A percentile compares a stretch with the other conserved stretches of the same genome.
phyloP scores from a whole-genome alignment of 2,113 vertebrate species.

The Eurypyga helias region DNA sequence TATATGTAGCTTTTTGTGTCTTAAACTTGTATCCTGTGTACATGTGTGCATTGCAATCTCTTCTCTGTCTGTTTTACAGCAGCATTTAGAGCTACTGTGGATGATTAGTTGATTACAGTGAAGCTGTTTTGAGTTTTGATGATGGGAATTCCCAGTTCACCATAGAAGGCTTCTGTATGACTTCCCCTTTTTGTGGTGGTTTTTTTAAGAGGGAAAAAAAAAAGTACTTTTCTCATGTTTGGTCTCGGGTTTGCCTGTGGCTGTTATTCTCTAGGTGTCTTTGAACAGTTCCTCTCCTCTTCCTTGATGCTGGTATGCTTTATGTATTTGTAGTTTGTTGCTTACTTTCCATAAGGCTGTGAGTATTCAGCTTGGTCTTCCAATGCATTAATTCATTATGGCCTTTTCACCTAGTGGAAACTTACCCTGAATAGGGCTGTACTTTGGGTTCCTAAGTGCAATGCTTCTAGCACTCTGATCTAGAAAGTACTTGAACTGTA shows the following conservation, averaged over 20 bases:
- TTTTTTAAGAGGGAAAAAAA: neutral
- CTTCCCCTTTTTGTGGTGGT: neutral
- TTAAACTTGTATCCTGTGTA: neutral
- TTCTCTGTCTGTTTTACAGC: neutral
- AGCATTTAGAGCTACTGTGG: neutral
- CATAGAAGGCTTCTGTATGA: neutral
- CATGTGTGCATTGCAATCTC: neutral
- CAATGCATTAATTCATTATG: neutral
- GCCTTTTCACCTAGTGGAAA: neutral
- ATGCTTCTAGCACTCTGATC: neutral
- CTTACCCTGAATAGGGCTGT: neutral
- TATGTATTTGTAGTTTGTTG: neutral
- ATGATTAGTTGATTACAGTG: neutral
- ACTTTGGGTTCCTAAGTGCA: neutral
- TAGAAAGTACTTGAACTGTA: neutral
- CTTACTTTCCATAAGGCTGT: neutral
- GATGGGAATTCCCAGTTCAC: neutral
- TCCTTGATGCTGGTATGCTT: neutral
- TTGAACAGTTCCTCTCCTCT: neutral
- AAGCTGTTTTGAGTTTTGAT: neutral
- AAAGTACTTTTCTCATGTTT: neutral
- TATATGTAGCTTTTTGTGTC: neutral
- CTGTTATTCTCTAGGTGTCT: neutral
- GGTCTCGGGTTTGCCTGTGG: neutral
- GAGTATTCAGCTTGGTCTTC: neutral